Percentiles rank a stretch among this genome's conserved stretches.
phyloP scores from a whole-genome alignment of 2,113 vertebrate genomes.

The cattle (Bos taurus) region DNA sequence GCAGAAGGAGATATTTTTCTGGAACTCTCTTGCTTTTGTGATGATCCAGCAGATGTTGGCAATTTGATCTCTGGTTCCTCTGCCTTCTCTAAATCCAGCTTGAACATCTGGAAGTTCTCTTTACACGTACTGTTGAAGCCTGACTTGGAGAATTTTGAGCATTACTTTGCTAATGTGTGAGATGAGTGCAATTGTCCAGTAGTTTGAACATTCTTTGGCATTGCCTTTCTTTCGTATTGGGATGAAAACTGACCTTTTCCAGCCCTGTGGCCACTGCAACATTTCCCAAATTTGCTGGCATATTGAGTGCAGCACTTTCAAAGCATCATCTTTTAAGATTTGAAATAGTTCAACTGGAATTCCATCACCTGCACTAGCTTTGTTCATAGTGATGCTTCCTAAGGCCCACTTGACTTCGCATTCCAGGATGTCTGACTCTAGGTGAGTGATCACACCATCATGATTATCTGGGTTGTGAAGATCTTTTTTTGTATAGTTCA shows the following conservation, averaged over 20 bases:
- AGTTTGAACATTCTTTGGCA: background rate
- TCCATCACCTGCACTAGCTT: background rate
- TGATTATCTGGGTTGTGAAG: background rate
- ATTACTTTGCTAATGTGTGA: background rate
- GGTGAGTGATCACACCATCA: background rate
- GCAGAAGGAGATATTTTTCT: background rate
- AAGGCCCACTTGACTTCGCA: background rate
- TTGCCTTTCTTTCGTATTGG: background rate
- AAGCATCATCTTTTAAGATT: background rate
- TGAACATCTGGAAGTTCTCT: background rate
- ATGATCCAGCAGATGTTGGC: background rate
- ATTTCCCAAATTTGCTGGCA: background rate
- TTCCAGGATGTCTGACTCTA: background rate
- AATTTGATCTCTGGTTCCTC: background rate
- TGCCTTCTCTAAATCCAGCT: background rate
- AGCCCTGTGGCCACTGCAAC: background rate
- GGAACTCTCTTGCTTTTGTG: background rate
- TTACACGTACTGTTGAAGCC: rapidly evolving
- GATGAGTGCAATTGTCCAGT: background rate
- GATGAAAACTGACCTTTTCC: background rate
- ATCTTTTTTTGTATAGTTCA: background rate
- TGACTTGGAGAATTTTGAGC: background rate
- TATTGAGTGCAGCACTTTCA: background rate
- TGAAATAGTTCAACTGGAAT: background rate
- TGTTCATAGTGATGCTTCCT: background rate